A percentile compares a stretch with the other conserved stretches of the same genome.
Conservation (phyloP, 2,888 invertebrate genomes). For the Bhutanitis thaidina region DNA sequence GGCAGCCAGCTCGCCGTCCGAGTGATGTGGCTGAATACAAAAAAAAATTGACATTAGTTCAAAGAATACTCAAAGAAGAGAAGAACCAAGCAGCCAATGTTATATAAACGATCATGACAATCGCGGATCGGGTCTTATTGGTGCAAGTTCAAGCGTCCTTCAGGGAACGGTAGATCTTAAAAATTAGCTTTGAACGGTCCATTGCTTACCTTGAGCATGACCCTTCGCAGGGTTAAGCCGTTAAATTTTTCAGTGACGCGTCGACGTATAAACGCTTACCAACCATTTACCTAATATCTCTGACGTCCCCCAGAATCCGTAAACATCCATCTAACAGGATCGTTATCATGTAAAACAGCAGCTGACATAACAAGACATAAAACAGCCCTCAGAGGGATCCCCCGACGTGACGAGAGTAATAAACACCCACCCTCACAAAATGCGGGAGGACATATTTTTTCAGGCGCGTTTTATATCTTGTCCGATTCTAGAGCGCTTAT, state of each 20-base stretch:
- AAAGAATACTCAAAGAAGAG: too few species aligned
- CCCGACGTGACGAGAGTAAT: slow-evolving; percentile 7
- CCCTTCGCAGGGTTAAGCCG: too few species aligned
- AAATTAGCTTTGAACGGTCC: too few species aligned
- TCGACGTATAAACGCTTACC: too few species aligned
- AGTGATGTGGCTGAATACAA: slow-evolving; percentile 87
- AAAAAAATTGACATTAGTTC: not conserved
- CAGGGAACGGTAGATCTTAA: too few species aligned
- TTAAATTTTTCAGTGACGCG: too few species aligned
- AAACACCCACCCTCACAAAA: slow-evolving; percentile 1
- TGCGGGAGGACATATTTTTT: slow-evolving; percentile 16
- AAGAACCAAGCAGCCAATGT: too few species aligned
- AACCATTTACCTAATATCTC: not conserved
- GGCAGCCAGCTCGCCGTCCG: slow-evolving; percentile 93
- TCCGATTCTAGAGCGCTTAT: slow-evolving; percentile 8
- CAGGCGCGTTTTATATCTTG: slow-evolving; percentile 16
- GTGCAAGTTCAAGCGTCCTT: too few species aligned
- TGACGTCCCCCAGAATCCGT: not conserved
- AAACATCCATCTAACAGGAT: slow-evolving; percentile 2
- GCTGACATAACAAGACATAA: slow-evolving; percentile 18
- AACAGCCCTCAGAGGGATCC: not conserved
- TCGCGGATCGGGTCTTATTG: too few species aligned
- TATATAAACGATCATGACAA: too few species aligned
- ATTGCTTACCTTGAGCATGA: too few species aligned
- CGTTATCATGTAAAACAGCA: slow-evolving; percentile 14